phyloP scores from a whole-genome alignment of 2,797 vertebrate genomes.

The Micropoecilia bifurca region DNA sequence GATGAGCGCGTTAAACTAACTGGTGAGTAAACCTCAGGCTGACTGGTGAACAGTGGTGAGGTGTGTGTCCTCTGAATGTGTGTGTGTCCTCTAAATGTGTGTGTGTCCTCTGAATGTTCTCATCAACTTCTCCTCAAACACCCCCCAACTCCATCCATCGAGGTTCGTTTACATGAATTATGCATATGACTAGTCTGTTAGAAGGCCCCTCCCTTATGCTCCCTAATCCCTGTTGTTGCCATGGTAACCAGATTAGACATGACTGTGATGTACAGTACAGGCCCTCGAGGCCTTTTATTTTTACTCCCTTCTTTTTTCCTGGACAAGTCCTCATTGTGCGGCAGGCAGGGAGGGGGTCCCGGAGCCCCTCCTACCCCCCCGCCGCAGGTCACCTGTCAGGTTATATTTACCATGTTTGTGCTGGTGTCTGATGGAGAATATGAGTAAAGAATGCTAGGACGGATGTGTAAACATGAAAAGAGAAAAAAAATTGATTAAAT shows the following conservation, averaged over 20 bases:
- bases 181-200: constrained; percentile 78
- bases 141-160: constrained; percentile 13
- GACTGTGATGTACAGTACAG: constrained; percentile 62
- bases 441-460: constrained; percentile 17
- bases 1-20: constrained; percentile 17
- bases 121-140: constrained; percentile 40
- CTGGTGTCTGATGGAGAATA: constrained; percentile 53
- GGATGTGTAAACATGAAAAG: background rate
- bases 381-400: constrained; percentile 71
- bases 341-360: constrained; percentile 46
- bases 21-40: constrained; percentile 2
- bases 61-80: constrained; percentile 29
- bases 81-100: too few species aligned
- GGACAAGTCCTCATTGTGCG: constrained; percentile 59
- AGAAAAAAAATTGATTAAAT: background rate
- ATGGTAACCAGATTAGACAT: constrained; percentile 77
- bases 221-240: constrained; percentile 76
- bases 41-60: background rate
- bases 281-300: constrained; percentile 56
- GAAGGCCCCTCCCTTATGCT: constrained; percentile 67
- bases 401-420: constrained; percentile 57
- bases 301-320: constrained; percentile 44
- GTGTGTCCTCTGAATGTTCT: constrained; percentile 38
- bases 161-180: constrained; percentile 79
- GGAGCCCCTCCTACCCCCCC: constrained; percentile 1